phyloP scores from a whole-genome alignment of 2,888 invertebrate species.

The Himalopsyche tibetana region DNA sequence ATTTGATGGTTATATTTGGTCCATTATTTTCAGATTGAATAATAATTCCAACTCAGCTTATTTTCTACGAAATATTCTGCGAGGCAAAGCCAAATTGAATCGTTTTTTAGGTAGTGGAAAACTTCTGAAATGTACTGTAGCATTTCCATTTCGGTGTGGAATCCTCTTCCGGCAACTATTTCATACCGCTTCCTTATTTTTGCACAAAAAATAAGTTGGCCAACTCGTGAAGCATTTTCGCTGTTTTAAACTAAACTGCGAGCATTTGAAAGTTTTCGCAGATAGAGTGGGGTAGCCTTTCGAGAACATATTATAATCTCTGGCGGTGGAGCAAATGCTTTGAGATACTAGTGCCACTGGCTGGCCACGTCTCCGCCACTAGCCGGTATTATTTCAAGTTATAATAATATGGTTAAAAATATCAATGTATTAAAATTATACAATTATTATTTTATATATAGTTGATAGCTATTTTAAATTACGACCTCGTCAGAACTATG shows the following conservation, averaged over 20 bases:
- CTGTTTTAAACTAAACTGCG: slow-evolving; percentile 34
- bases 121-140: background rate
- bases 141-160: slow-evolving; percentile 20
- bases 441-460: no score
- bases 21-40: no score
- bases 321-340: background rate
- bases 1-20: no score
- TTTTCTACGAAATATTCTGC: no score
- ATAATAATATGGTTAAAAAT: no score
- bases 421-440: no score
- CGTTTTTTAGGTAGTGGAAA: no score
- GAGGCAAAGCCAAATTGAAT: no score
- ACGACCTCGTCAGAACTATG: no score
- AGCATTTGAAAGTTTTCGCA: slow-evolving; percentile 38
- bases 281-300: slow-evolving; percentile 17
- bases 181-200: slow-evolving; percentile 37
- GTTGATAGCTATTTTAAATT: no score
- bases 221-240: slow-evolving; percentile 38
- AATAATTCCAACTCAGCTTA: no score
- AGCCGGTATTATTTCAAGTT: background rate
- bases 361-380: background rate
- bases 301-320: slow-evolving; percentile 23
- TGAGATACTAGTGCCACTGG: slow-evolving; percentile 6
- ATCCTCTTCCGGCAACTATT: slow-evolving; percentile 24
- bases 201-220: slow-evolving; percentile 25